Percentiles rank a stretch among this genome's conserved stretches.
Evolutionary conservation across 1,140 invertebrate genomes (phyloP).

Genomic region (Zaprionus capensis): DNA sequence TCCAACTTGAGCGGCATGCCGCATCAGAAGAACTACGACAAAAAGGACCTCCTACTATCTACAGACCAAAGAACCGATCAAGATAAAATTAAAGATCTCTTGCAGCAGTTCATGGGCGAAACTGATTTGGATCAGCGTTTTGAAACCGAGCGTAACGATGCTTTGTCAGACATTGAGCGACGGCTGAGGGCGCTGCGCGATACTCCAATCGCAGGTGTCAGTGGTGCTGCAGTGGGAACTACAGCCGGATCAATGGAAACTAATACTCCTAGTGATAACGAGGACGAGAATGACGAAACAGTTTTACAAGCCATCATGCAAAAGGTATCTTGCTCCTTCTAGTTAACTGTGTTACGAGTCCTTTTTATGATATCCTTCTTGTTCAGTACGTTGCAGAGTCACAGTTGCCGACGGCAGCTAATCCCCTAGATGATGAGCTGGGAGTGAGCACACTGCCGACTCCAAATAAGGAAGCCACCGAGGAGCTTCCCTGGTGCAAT

Average conservation of each 20-base stretch:
- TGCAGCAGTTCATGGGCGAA: constrained; percentile 87
- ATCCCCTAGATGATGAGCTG: constrained; percentile 69
- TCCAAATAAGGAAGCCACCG: constrained; percentile 49
- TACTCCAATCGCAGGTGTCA: constrained; percentile 50
- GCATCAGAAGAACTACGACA: constrained; percentile 69
- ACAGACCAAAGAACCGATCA: constrained; percentile 86
- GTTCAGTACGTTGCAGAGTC: constrained; percentile 72
- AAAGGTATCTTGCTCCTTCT: constrained; percentile 48
- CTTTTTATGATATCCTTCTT: background rate
- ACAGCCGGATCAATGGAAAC: constrained; percentile 39
- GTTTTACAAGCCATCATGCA: constrained; percentile 82
- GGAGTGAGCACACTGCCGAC: background rate
- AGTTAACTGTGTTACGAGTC: constrained; percentile 70
- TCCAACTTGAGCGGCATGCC: constrained; percentile 86
- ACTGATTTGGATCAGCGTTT: constrained; percentile 85
- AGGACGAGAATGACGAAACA: constrained; percentile 83
- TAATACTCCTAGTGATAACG: constrained; percentile 82
- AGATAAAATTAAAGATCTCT: constrained; percentile 87
- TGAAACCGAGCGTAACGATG: constrained; percentile 84
- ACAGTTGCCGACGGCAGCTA: constrained; percentile 51
- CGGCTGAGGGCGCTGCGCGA: constrained; percentile 83
- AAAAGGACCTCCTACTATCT: constrained; percentile 71
- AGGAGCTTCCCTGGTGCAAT: constrained; percentile 91
- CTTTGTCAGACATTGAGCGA: constrained; percentile 85
- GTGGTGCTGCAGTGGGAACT: background rate